Conservation (phyloP, 2,888 invertebrate species). For the Bibio marci region DNA sequence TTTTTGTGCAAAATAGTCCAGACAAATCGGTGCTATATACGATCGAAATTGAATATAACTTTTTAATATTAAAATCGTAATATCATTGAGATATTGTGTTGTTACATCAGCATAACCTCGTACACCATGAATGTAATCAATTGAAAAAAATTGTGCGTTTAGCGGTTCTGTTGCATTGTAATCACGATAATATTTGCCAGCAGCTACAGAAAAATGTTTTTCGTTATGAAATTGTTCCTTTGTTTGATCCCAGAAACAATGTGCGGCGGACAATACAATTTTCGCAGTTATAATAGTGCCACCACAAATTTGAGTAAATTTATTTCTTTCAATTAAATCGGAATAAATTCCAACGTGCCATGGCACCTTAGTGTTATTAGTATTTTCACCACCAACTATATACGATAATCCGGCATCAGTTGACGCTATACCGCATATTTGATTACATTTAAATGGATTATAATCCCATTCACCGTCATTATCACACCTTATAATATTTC, state of each 20-base stretch:
- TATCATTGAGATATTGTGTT: constrained; percentile 16
- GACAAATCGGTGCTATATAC: constrained; percentile 24
- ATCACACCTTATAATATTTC: constrained; percentile 11
- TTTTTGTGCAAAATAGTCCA: constrained; percentile 13
- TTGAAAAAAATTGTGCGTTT: constrained; percentile 8
- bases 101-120: constrained; percentile 1
- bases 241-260: constrained; percentile 9
- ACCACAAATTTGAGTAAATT: constrained; percentile 13
- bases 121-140: constrained; percentile 9
- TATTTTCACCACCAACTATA: constrained; percentile 6
- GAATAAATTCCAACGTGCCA: constrained; percentile 19
- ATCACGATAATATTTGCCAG: constrained; percentile 8
- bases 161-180: constrained; percentile 7
- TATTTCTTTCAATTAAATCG: background rate
- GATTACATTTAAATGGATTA: constrained; percentile 14
- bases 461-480: constrained; percentile 16
- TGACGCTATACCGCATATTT: constrained; percentile 15
- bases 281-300: constrained; percentile 17
- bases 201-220: constrained; percentile 5
- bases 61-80: constrained; percentile 21
- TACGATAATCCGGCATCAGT: constrained; percentile 7
- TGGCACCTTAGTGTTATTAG: constrained; percentile 12
- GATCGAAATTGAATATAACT: constrained; percentile 16
- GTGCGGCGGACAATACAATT: constrained; percentile 8
- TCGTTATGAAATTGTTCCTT: background rate